These are phyloP conservation scores for Pachliopta kotzebuea DNA, from an alignment of 2,888 invertebrate genomes.

Conservation along the genomic window DNA sequence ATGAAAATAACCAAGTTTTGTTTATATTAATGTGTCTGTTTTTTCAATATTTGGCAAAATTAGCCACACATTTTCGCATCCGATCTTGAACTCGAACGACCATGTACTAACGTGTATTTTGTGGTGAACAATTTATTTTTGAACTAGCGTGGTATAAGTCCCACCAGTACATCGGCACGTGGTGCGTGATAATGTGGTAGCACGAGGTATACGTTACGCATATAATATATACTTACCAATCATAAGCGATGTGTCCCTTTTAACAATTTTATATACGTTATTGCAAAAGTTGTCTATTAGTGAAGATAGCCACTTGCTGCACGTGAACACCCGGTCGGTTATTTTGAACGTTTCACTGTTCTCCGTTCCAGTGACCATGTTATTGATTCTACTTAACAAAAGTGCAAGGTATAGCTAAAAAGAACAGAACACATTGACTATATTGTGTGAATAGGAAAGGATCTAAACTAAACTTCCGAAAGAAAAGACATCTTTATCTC, in stretches of 20 bases:
- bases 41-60: too few relatives aligned
- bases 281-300: conserved; percentile 62
- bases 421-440: conserved; percentile 4
- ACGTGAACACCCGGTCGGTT: conserved; percentile 54
- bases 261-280: conserved; percentile 61
- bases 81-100: too few relatives aligned
- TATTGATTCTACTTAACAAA: conserved; percentile 43
- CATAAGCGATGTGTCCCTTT: conserved; percentile 62
- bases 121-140: too few relatives aligned
- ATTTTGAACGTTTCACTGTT: conserved; percentile 47
- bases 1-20: too few relatives aligned
- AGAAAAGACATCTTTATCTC: not conserved
- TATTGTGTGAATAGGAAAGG: not conserved
- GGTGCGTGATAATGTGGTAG: too few relatives aligned
- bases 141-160: too few relatives aligned
- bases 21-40: too few relatives aligned
- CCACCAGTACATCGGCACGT: not conserved
- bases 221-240: conserved; percentile 48
- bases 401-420: conserved; percentile 56
- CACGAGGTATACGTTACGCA: too few relatives aligned
- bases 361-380: conserved; percentile 37
- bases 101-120: too few relatives aligned
- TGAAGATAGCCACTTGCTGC: conserved; percentile 60
- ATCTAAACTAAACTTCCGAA: not conserved
- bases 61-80: too few relatives aligned